These are phyloP conservation scores for Heliothis subflexa DNA, from an alignment of 1,140 invertebrate genomes.

Conservation along the genomic window DNA sequence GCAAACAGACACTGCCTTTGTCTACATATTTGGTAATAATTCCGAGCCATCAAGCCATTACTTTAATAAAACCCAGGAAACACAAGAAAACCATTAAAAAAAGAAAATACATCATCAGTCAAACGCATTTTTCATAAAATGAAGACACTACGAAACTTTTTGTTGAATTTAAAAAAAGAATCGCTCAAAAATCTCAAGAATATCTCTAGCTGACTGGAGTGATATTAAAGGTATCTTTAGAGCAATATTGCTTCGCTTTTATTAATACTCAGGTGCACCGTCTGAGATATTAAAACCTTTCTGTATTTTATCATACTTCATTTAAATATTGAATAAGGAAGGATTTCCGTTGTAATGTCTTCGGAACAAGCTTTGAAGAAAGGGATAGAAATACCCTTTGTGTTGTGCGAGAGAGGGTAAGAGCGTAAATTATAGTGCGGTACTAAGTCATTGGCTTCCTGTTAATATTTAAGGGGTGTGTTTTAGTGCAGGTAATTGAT, in stretches of 20 bases:
- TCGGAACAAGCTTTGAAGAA: slow-evolving; percentile 1
- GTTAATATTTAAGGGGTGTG: not conserved
- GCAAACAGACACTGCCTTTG: too few relatives aligned
- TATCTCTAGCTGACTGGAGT: not conserved
- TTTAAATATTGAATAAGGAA: slow-evolving; percentile 42
- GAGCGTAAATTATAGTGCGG: slow-evolving; percentile 5
- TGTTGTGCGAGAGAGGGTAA: not conserved
- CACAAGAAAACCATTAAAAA: not conserved
- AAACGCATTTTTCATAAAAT: slow-evolving; percentile 1
- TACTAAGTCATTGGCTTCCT: slow-evolving; percentile 3
- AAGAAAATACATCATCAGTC: not conserved
- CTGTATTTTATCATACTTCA: slow-evolving; percentile 42
- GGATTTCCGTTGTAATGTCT: slow-evolving; percentile 37
- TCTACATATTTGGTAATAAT: too few relatives aligned
- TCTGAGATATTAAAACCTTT: slow-evolving; percentile 34
- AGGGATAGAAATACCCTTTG: not conserved
- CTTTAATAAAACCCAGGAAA: too few relatives aligned
- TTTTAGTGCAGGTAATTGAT: not conserved
- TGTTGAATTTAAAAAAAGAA: slow-evolving; percentile 5
- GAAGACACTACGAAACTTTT: not conserved
- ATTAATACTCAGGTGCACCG: slow-evolving; percentile 27
- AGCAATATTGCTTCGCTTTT: slow-evolving; percentile 16
- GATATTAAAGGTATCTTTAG: slow-evolving; percentile 5
- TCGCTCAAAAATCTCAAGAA: slow-evolving; percentile 10
- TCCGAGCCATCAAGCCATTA: too few relatives aligned